These are phyloP conservation scores for Andrena haemorrhoa DNA, from an alignment of 2,888 invertebrate genomes.

Conservation along the genomic window DNA sequence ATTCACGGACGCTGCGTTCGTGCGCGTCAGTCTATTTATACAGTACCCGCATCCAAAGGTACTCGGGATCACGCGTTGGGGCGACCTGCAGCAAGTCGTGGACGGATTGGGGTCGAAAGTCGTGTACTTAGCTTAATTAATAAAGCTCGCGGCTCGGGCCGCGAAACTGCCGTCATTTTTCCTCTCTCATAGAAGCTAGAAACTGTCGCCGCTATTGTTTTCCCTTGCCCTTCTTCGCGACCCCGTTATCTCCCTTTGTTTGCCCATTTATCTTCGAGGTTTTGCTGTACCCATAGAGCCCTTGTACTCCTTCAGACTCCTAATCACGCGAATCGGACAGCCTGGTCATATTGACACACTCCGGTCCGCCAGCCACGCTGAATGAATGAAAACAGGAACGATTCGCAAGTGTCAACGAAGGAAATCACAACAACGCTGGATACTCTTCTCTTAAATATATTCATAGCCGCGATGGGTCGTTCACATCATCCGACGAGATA, in stretches of 20 bases:
- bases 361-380: too few species aligned
- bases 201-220: slow-evolving; percentile 44
- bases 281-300: neutral
- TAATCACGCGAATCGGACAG: too few species aligned
- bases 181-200: slow-evolving; percentile 3
- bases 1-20: neutral
- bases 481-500: too few species aligned
- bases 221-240: neutral
- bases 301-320: too few species aligned
- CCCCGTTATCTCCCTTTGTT: slow-evolving; percentile 43
- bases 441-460: too few species aligned
- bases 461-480: too few species aligned
- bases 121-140: slow-evolving; percentile 70
- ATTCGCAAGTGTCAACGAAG: too few species aligned
- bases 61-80: slow-evolving; percentile 37
- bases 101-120: slow-evolving; percentile 66
- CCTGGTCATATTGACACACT: too few species aligned
- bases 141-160: slow-evolving; percentile 49
- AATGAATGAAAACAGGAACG: too few species aligned
- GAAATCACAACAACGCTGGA: too few species aligned
- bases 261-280: slow-evolving; percentile 48
- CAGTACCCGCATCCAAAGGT: slow-evolving; percentile 45
- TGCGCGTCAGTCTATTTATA: slow-evolving; percentile 32
- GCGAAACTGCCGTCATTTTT: slow-evolving; percentile 20
- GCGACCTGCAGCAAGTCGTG: slow-evolving; percentile 36